Percentiles rank a stretch among this genome's conserved stretches.
These are phyloP conservation scores for Lysiphlebus fabarum DNA, from an alignment of 1,140 invertebrate genomes.

Conservation along the genomic window DNA sequence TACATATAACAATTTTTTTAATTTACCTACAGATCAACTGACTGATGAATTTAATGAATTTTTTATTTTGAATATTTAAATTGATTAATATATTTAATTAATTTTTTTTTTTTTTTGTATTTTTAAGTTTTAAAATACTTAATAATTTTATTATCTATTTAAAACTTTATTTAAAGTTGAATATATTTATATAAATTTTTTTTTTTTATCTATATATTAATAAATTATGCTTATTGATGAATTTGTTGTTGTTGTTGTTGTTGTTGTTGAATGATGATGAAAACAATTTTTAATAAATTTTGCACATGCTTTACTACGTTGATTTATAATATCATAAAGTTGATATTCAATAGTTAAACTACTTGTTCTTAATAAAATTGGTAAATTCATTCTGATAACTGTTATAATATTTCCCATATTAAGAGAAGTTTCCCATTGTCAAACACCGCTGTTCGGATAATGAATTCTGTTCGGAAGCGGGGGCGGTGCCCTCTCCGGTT, in stretches of 20 bases:
- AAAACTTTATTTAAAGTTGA: no score
- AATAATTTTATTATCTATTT: no score
- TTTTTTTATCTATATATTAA: no score
- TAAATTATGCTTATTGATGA: no score
- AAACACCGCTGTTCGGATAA: conserved; percentile 66
- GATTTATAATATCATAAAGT: conserved; percentile 56
- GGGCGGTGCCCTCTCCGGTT: conserved; percentile 60
- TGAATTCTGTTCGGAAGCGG: conserved; percentile 64
- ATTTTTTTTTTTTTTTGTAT: background rate
- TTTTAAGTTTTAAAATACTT: no score
- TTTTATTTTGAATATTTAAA: background rate
- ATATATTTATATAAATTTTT: no score
- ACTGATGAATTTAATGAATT: no score
- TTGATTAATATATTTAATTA: background rate
- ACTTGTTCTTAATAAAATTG: conserved; percentile 40
- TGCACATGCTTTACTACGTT: conserved; percentile 59
- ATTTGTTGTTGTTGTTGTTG: no score
- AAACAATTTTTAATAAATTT: conserved; percentile 57
- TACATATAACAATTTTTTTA: background rate
- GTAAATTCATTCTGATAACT: conserved; percentile 48
- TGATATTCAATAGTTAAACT: conserved; percentile 53
- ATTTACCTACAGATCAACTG: no score
- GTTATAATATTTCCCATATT: conserved; percentile 53
- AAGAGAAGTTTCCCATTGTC: conserved; percentile 64
- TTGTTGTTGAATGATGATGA: conserved; percentile 18